A percentile compares a stretch with the other conserved stretches of the same genome.
Evolutionary conservation across 2,797 vertebrate species (phyloP).

Genomic region (Cetoscarus ocellatus): DNA sequence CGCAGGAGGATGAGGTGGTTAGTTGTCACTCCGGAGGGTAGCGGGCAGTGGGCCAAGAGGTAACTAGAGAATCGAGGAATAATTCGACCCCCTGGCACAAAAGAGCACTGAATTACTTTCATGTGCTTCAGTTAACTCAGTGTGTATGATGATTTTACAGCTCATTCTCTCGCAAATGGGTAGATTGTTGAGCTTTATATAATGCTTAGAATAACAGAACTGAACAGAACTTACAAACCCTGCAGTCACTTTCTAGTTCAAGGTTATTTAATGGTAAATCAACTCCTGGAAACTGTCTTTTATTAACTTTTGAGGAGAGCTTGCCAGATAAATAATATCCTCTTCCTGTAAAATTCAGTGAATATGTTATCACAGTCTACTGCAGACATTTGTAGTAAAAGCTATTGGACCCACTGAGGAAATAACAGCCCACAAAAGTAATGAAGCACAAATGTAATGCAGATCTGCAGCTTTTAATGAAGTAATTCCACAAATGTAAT

Average conservation of each 20-base stretch:
- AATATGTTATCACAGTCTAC: too few relatives aligned
- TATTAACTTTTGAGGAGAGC: conserved; percentile 20
- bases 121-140: too few relatives aligned
- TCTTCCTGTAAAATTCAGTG: not conserved
- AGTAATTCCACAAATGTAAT: too few relatives aligned
- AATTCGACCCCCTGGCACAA: conserved; percentile 1
- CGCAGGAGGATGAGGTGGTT: conserved; percentile 28
- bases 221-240: not conserved
- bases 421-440: too few relatives aligned
- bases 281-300: conserved; percentile 6
- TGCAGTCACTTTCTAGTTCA: not conserved
- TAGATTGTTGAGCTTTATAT: not conserved
- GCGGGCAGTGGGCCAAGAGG: not conserved
- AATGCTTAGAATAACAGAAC: not conserved
- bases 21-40: not conserved
- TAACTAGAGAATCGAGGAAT: not conserved
- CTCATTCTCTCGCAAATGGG: too few relatives aligned
- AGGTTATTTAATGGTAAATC: conserved; percentile 37
- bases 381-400: not conserved
- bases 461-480: too few relatives aligned
- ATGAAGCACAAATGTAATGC: too few relatives aligned
- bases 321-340: not conserved
- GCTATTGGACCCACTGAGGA: too few relatives aligned
- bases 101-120: not conserved
- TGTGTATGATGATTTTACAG: not conserved